phyloP scores from a whole-genome alignment of 1,140 invertebrate genomes.

The Temnothorax longispinosus region DNA sequence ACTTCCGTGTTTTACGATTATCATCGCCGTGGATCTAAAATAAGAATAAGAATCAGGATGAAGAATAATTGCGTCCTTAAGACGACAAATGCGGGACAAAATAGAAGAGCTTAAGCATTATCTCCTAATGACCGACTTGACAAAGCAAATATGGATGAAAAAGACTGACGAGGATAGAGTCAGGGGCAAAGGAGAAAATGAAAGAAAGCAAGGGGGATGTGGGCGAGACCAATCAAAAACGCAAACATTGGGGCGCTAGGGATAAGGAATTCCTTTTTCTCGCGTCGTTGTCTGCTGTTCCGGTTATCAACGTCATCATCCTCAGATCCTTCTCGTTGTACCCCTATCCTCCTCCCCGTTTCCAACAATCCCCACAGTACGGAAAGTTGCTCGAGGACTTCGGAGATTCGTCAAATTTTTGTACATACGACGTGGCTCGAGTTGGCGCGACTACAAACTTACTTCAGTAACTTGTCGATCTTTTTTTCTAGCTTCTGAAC shows the following conservation, averaged over 20 bases:
- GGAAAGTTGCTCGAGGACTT: slow-evolving; percentile 75
- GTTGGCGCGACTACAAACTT: slow-evolving; percentile 77
- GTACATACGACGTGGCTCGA: slow-evolving; percentile 60
- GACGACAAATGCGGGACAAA: not conserved
- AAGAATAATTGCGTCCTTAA: slow-evolving; percentile 62
- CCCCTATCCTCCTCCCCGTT: not conserved
- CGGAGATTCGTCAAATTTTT: slow-evolving; percentile 77
- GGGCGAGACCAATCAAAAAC: slow-evolving; percentile 73
- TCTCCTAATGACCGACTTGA: slow-evolving; percentile 28
- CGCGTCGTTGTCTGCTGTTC: slow-evolving; percentile 36
- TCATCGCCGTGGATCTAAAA: not conserved
- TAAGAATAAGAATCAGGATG: not conserved
- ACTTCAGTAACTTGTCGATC: slow-evolving; percentile 51
- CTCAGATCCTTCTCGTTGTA: not conserved
- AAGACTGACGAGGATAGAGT: not conserved
- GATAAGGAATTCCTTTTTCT: slow-evolving; percentile 37
- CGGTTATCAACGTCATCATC: slow-evolving; percentile 74
- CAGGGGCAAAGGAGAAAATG: not conserved
- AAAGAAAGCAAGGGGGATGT: not conserved
- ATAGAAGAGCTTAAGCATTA: slow-evolving; percentile 1
- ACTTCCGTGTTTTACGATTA: not conserved
- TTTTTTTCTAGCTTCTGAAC: slow-evolving; percentile 40
- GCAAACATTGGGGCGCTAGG: slow-evolving; percentile 74
- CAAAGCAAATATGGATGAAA: not conserved
- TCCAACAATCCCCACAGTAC: slow-evolving; percentile 68